Base-by-base conservation (phyloP, 1,140 invertebrate species). In the Zaprionus kolodkinae region DNA sequence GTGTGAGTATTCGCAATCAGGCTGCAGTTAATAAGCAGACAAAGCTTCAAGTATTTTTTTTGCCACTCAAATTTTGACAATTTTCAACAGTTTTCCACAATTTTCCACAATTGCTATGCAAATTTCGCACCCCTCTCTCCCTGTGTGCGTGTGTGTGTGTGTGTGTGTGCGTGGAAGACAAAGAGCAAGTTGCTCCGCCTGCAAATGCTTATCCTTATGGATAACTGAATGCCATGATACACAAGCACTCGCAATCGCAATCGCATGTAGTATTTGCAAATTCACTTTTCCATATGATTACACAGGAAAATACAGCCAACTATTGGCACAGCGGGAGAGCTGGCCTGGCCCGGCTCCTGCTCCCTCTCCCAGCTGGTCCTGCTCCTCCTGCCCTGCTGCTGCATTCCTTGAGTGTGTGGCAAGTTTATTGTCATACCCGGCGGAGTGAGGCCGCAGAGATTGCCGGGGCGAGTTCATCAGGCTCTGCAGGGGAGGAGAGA, bases 251-350 rank as follows among this genome's bases (percentile, higher is more conserved):
- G 68, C 40, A 75, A 63, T 78, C 63, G 64, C 74, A 79, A 65
- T 68, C 64, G 72, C 77, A 84, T 91, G 80, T 87, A 77, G 80
- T 83, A 91, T 87, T 91, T 91, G 79, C 78, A 91, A 91, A 91
- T 91, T 91, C 87, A 91, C 79, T 91, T 91, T 91, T 91, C 87
- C 87, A 91, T 82, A 84, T 91, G 87, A 91, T 91, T 91, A 83
- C 87, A 91, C 83, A 75, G 68, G 74, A 87, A 87, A 81, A 83
- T 89, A 85, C 85, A 84, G 84, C 73, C 84, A 87, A 88, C 77
- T 84, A 88, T 89, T 89, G 72, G 54, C 60, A 25, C 65, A 74
- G 15, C 61, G 40, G 40, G 40, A 70, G 60, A 38, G 25, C 38
- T 40, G 15, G 1, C 13, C 21, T 21, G 25, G 1, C 13, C 15